Evolutionary conservation across 2,113 vertebrate species (phyloP).

Genomic region (Podarcis cretensis): DNA sequence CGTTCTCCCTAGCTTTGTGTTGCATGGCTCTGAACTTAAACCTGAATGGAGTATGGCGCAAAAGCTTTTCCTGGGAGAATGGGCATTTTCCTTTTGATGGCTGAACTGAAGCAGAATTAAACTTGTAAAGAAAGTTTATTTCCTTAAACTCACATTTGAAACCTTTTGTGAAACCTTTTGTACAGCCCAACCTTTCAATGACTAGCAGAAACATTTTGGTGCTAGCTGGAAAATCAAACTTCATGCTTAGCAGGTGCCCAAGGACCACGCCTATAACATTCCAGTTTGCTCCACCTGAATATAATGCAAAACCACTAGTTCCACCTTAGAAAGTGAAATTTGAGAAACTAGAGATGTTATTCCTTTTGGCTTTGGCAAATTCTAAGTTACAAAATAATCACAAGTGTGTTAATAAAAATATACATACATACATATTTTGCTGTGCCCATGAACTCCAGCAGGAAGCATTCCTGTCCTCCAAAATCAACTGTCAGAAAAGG

Average conservation of each 20-base stretch:
- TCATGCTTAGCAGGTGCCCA: background rate
- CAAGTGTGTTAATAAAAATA: background rate
- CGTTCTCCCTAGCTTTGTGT: background rate
- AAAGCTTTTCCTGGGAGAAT: background rate
- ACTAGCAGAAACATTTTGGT: fast-evolving
- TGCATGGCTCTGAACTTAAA: fast-evolving
- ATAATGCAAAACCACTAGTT: background rate
- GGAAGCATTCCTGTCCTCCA: background rate
- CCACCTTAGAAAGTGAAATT: background rate
- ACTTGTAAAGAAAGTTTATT: fast-evolving
- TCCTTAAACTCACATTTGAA: background rate
- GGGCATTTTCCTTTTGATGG: background rate
- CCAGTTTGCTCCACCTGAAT: background rate
- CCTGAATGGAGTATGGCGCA: background rate
- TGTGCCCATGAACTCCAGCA: background rate
- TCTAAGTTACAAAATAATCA: background rate
- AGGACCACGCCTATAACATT: background rate
- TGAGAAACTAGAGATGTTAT: background rate
- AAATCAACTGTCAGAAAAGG: background rate
- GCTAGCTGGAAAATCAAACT: background rate
- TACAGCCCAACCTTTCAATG: fast-evolving
- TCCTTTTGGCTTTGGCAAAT: background rate
- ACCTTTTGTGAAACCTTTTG: no score
- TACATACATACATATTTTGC: background rate
- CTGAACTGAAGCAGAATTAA: fast-evolving